phyloP scores from a whole-genome alignment of 1,140 invertebrate species.

The Aphaenogaster floridana region DNA sequence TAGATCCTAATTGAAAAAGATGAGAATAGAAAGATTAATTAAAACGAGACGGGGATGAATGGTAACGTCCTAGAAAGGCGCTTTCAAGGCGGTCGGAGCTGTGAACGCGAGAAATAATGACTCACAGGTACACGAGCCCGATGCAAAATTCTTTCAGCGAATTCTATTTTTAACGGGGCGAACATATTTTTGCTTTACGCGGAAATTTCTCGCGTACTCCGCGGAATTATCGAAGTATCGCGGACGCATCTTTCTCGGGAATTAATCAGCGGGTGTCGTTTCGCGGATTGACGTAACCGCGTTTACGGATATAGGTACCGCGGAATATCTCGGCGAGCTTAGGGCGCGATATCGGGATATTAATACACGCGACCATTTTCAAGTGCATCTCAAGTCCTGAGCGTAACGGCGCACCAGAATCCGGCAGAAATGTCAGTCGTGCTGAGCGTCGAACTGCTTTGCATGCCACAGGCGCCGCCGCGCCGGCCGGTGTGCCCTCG shows the following conservation, averaged over 20 bases:
- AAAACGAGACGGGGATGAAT: background rate
- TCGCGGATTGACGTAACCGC: background rate
- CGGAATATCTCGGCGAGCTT: conserved; percentile 27
- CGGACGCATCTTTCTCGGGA: background rate
- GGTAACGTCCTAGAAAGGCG: background rate
- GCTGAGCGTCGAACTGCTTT: conserved; percentile 55
- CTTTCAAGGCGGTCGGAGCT: background rate
- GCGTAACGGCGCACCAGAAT: conserved; percentile 70
- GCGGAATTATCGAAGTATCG: background rate
- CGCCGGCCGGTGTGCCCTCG: conserved; percentile 38
- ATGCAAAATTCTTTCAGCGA: background rate
- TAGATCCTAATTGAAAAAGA: conserved; percentile 8
- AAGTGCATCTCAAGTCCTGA: conserved; percentile 64
- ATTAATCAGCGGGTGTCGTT: background rate
- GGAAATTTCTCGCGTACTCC: background rate
- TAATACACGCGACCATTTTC: conserved; percentile 66
- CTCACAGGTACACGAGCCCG: background rate
- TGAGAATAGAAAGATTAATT: background rate
- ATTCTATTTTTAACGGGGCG: conserved; percentile 21
- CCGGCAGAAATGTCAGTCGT: conserved; percentile 70
- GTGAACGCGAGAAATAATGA: conserved; percentile 31
- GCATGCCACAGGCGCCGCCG: conserved; percentile 63
- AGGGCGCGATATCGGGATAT: conserved; percentile 50
- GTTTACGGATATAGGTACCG: conserved; percentile 13
- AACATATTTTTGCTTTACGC: conserved; percentile 6